phyloP scores from a whole-genome alignment of 2,888 invertebrate species.

The Calameuta filiformis region DNA sequence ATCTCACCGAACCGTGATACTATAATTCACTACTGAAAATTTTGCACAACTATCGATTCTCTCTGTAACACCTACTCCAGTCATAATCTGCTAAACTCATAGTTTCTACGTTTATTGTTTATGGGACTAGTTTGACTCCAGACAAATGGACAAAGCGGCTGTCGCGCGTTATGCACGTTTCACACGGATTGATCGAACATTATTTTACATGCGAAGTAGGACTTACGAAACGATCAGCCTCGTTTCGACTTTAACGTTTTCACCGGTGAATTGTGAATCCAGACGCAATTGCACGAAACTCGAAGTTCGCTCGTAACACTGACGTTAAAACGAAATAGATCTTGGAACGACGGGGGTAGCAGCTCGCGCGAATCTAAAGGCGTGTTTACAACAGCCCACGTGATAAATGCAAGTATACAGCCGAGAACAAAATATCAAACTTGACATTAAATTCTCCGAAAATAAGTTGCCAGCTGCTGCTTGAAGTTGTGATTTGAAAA shows the following conservation, averaged over 20 bases:
- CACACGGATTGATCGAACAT: background rate
- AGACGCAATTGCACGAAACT: background rate
- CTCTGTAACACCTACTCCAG: background rate
- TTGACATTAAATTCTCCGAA: background rate
- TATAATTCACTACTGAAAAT: background rate
- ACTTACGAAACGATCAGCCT: background rate
- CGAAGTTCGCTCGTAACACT: slow-evolving; percentile 14
- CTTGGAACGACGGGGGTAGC: slow-evolving; percentile 10
- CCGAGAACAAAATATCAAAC: background rate
- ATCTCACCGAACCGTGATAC: background rate
- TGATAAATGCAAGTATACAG: background rate
- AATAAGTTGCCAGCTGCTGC: background rate
- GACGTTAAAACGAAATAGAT: slow-evolving; percentile 18
- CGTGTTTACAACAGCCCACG: background rate
- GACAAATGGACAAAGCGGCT: background rate
- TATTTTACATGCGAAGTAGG: background rate
- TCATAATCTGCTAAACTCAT: background rate
- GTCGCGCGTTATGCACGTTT: background rate
- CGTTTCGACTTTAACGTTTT: background rate
- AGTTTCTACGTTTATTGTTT: background rate
- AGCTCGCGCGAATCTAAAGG: slow-evolving; percentile 5
- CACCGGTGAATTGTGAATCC: background rate
- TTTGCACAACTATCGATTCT: background rate
- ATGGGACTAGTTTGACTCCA: background rate
- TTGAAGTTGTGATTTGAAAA: background rate